These are phyloP conservation scores for Microcebus jonahi DNA, from an alignment of 2,113 vertebrate species.

Conservation along the genomic window DNA sequence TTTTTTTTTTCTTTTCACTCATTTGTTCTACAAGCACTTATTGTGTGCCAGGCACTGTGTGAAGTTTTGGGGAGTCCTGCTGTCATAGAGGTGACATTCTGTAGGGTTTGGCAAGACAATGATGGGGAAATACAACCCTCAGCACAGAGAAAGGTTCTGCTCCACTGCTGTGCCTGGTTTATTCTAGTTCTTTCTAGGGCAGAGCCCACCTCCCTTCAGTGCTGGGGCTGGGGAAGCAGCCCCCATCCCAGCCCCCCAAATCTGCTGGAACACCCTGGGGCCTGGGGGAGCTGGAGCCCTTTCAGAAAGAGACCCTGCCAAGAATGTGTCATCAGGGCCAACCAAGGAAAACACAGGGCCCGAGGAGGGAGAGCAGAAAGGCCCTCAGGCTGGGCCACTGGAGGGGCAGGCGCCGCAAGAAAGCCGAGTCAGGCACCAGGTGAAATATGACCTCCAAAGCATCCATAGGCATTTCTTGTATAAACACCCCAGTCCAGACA, in stretches of 20 bases:
- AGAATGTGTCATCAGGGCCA: conserved; percentile 41
- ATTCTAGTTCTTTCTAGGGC: neutral
- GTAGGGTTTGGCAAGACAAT: neutral
- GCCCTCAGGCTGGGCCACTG: conserved; percentile 1
- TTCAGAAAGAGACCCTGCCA: conserved; percentile 61
- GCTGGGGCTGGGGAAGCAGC: neutral
- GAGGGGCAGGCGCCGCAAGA: conserved; percentile 59
- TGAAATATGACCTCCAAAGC: conserved; percentile 77
- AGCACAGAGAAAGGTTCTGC: neutral
- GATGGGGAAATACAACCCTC: neutral
- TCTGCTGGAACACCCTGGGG: conserved; percentile 17
- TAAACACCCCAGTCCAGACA: conserved; percentile 79
- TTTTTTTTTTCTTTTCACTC: neutral
- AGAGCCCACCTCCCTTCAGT: neutral
- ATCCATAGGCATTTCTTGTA: conserved; percentile 77
- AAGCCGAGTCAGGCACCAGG: conserved; percentile 69
- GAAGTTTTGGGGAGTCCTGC: neutral
- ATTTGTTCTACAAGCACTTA: neutral
- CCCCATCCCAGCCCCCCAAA: neutral
- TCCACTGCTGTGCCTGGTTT: neutral
- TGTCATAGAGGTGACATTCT: neutral
- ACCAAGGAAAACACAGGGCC: conserved; percentile 67
- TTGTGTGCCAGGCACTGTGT: neutral
- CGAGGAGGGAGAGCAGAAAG: conserved; percentile 50
- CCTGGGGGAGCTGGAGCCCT: neutral